Conservation (phyloP, 2,888 invertebrate genomes). For the Brenthis daphne region DNA sequence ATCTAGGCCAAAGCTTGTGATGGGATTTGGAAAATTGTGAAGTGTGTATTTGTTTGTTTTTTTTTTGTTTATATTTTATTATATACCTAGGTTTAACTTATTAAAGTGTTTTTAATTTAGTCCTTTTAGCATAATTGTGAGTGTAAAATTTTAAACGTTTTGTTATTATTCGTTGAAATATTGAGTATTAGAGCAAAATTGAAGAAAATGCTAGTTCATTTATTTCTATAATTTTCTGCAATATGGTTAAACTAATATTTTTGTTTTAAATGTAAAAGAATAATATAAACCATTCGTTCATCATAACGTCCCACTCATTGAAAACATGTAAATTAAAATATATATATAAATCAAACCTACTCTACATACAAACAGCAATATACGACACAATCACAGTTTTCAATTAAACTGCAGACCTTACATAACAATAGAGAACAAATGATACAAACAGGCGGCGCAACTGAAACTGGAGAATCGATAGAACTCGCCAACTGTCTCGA, state of each 20-base stretch:
- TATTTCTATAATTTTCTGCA: too few relatives aligned
- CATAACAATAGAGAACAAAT: constrained; percentile 28
- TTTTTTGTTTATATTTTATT: background rate
- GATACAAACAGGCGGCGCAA: constrained; percentile 18
- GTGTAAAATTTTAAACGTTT: too few relatives aligned
- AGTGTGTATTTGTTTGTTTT: constrained; percentile 2
- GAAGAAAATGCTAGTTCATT: too few relatives aligned
- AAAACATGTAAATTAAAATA: too few relatives aligned
- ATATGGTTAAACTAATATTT: too few relatives aligned
- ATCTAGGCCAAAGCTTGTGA: constrained; percentile 12
- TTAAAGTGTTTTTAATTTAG: background rate
- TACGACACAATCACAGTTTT: constrained; percentile 21
- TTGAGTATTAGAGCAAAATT: too few relatives aligned
- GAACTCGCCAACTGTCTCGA: constrained; percentile 37
- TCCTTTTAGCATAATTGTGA: background rate
- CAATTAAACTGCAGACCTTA: constrained; percentile 28
- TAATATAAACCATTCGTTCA: too few relatives aligned
- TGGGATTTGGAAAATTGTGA: constrained; percentile 4
- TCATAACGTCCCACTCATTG: too few relatives aligned
- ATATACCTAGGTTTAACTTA: too few relatives aligned
- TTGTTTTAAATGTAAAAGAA: too few relatives aligned
- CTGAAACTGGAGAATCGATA: constrained; percentile 41
- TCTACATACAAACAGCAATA: constrained; percentile 5
- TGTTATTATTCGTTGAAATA: too few relatives aligned
- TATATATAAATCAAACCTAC: background rate